These are phyloP conservation scores for Psilopsiagon aymara DNA, from an alignment of 2,113 vertebrate genomes.

Conservation along the genomic window DNA sequence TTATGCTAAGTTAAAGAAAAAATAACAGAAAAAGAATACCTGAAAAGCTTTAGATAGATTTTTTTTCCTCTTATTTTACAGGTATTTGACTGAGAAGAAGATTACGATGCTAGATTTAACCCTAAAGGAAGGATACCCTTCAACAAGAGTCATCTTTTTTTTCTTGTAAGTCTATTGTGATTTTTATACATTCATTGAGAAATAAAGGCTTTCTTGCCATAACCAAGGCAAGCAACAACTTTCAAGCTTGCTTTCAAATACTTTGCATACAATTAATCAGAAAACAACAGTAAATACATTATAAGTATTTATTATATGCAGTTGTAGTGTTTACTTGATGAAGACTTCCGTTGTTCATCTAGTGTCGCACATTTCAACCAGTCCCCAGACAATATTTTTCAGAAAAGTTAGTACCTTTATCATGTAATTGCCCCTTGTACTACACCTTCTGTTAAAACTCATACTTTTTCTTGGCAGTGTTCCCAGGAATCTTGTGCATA, in stretches of 20 bases:
- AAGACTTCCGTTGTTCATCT: neutral
- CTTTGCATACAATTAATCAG: neutral
- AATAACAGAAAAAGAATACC: neutral
- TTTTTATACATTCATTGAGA: neutral
- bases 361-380: neutral
- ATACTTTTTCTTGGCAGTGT: neutral
- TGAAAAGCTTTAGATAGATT: neutral
- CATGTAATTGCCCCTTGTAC: neutral
- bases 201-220: neutral
- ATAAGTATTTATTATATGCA: neutral
- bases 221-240: neutral
- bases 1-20: neutral
- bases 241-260: neutral
- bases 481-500: neutral
- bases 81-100: neutral
- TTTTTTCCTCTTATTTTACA: neutral
- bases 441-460: neutral
- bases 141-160: neutral
- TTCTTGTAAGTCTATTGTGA: fast-evolving
- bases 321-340: neutral
- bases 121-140: neutral
- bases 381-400: fast-evolving
- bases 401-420: neutral
- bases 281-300: neutral
- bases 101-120: neutral